phyloP scores from a whole-genome alignment of 1,140 invertebrate genomes.

The Psilanteris sp. region DNA sequence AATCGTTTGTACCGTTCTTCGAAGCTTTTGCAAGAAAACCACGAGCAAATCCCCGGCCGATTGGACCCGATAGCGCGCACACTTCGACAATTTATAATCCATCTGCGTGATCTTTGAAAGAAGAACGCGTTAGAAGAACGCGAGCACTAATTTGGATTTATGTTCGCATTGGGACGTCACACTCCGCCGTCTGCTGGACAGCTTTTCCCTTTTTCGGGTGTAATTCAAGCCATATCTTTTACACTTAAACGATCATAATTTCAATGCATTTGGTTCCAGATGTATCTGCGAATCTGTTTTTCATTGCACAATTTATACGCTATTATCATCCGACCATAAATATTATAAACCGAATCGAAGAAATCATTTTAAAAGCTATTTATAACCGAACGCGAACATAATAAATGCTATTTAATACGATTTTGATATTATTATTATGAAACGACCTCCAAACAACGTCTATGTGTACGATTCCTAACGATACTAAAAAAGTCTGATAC shows the following conservation, averaged over 20 bases:
- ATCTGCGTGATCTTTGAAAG: slow-evolving; percentile 21
- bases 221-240: slow-evolving; percentile 10
- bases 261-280: slow-evolving; percentile 8
- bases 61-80: slow-evolving; percentile 22
- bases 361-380: too few relatives aligned
- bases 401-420: too few relatives aligned
- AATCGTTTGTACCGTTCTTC: slow-evolving; percentile 7
- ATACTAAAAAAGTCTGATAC: too few relatives aligned
- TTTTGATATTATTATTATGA: too few relatives aligned
- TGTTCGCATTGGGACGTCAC: slow-evolving; percentile 50
- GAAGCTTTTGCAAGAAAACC: slow-evolving; percentile 23
- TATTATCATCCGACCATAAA: too few relatives aligned
- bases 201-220: slow-evolving; percentile 18
- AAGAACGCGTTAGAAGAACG: slow-evolving; percentile 41
- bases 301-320: not conserved
- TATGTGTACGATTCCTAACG: too few relatives aligned
- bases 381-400: too few relatives aligned
- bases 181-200: slow-evolving; percentile 9
- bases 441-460: too few relatives aligned
- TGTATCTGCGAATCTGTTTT: slow-evolving; percentile 9
- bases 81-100: slow-evolving; percentile 50
- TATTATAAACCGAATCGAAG: too few relatives aligned
- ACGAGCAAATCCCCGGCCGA: slow-evolving; percentile 27
- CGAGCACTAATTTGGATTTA: slow-evolving; percentile 54
- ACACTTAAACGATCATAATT: slow-evolving; percentile 12